Base-by-base conservation (phyloP, 2,888 invertebrate genomes). In the Macropis europaea region DNA sequence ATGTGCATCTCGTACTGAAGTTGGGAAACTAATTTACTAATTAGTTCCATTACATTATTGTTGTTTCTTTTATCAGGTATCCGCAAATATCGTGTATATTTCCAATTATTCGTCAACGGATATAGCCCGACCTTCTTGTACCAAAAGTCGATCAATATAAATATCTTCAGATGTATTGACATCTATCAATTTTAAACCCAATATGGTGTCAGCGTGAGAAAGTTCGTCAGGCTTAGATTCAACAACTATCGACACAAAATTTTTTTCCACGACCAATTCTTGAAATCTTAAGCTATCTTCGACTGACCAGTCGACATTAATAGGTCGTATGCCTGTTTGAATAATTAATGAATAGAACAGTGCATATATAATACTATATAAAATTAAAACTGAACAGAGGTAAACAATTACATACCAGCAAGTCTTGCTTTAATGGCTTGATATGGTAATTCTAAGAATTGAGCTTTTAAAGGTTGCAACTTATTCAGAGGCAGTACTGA, bases 221-320 rank as follows among this genome's bases (percentile, higher is more conserved):
- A 93, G 85, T 17, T 92, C 92, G 82, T 95, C 95, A 42, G 91
- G 91, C 62, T 92, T 92, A 6, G 94, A 92, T 17, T 93, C 92
- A 73, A 92, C 92, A 53, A 96, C 92, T 48, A 93, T 88, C 0
- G 95, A 94, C 11, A 94, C 94, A 75, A 96, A 95, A 54, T 92
- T 91, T 81, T 94, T 93, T 32, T 94, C 93, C 32, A 94, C 93
- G 4, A 95, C 94, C 72, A 96, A 85, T 77, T 94, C 91, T 82
- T 95, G 94, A 87, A 96, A 96, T 67, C 93, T 90, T 54, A 94
- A 90, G 82, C 95, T 95, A 88, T 95, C 95, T 79, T 94, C 94
- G 77, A 94, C 93, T 0, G 93, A 91, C 95, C 95, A 95, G 89
- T 95, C 94, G 81, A 90, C 91, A 78, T 93, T 92, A 17, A 91